Evolutionary conservation across 2,113 vertebrate genomes (phyloP).

Genomic region (Psephotus haematonotus): DNA sequence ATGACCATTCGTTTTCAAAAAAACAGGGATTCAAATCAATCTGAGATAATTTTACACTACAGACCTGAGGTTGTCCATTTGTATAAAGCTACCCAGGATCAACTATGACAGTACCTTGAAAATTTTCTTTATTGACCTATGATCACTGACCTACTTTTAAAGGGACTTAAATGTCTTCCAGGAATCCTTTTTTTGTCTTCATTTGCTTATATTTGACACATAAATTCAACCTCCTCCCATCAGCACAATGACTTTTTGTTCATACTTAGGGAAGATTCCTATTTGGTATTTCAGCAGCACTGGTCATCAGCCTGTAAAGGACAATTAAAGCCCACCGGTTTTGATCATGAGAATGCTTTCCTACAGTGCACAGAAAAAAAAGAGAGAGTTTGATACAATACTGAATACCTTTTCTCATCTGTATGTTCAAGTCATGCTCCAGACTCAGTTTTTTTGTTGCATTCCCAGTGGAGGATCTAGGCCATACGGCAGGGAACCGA

Average conservation of each 20-base stretch:
- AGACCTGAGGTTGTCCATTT: background rate
- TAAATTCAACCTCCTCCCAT: background rate
- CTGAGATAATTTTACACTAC: background rate
- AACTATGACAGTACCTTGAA: background rate
- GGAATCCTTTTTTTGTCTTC: background rate
- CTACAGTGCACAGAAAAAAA: background rate
- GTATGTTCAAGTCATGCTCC: background rate
- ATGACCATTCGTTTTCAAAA: background rate
- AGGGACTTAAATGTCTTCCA: background rate
- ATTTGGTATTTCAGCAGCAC: background rate
- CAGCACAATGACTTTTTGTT: background rate
- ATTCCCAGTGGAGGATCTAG: background rate
- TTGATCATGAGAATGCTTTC: background rate
- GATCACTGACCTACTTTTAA: background rate
- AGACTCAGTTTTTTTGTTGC: background rate
- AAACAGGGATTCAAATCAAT: background rate
- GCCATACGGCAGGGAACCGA: background rate
- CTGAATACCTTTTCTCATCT: background rate
- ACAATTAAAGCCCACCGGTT: background rate
- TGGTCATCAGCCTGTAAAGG: background rate
- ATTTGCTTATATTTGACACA: background rate
- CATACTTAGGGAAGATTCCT: background rate
- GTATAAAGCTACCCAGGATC: background rate
- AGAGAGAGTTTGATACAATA: background rate
- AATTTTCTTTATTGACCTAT: background rate